Percentiles rank a stretch among this genome's conserved stretches.
These are phyloP conservation scores for Ganaspis brasiliensis DNA, from an alignment of 2,888 invertebrate genomes.

Conservation along the genomic window DNA sequence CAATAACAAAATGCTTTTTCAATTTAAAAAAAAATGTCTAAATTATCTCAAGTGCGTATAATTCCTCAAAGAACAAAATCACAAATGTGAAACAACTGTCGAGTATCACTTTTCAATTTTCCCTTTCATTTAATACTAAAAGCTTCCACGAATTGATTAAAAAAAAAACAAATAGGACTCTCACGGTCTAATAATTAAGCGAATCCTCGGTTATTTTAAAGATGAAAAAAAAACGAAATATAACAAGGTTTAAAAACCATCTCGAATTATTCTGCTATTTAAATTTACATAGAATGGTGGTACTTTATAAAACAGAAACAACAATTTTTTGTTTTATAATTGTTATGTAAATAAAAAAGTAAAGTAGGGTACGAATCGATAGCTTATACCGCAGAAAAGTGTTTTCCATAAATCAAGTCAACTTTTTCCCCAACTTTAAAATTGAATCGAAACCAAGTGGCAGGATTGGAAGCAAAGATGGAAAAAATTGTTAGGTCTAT, in stretches of 20 bases:
- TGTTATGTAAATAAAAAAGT: not conserved
- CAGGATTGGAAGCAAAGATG: conserved; percentile 3
- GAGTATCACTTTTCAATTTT: not conserved
- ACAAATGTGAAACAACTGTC: not conserved
- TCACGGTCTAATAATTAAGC: conserved; percentile 1
- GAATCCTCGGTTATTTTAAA: not conserved
- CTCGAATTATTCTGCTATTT: not conserved
- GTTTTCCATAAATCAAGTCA: conserved; percentile 7
- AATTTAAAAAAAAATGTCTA: too few species aligned
- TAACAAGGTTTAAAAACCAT: not conserved
- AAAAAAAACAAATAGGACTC: not conserved
- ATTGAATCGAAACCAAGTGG: conserved; percentile 36
- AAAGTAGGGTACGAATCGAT: not conserved
- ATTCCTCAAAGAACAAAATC: too few species aligned
- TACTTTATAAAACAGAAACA: not conserved
- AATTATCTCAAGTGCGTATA: too few species aligned
- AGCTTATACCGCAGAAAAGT: not conserved
- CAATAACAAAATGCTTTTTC: too few species aligned
- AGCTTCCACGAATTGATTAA: not conserved
- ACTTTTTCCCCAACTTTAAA: conserved; percentile 16
- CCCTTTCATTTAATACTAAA: not conserved
- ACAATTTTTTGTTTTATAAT: not conserved
- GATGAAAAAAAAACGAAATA: not conserved
- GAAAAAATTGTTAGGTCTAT: conserved; percentile 36
- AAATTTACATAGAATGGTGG: conserved; percentile 3